Evolutionary conservation across 2,113 vertebrate species (phyloP).

Genomic region (Anolis carolinensis): DNA sequence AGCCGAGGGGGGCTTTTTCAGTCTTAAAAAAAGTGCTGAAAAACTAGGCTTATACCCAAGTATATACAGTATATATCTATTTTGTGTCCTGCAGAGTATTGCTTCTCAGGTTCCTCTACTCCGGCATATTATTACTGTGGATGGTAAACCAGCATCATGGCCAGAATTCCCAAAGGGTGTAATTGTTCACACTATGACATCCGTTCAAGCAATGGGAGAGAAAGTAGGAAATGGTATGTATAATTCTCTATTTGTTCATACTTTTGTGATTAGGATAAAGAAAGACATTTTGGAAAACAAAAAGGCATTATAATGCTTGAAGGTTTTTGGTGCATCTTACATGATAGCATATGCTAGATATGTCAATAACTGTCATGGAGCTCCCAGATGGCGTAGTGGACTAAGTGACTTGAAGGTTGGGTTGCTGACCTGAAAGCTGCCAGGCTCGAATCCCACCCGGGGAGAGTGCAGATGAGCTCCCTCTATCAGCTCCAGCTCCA

Average conservation of each 20-base stretch:
- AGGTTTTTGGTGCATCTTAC: not conserved
- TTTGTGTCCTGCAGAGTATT: slow-evolving; percentile 78
- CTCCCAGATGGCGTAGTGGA: too few species aligned
- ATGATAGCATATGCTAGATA: not conserved
- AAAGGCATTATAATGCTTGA: not conserved
- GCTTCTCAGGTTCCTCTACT: slow-evolving; percentile 85
- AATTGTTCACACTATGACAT: slow-evolving; percentile 88
- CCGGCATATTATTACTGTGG: slow-evolving; percentile 88
- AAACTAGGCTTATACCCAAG: too few species aligned
- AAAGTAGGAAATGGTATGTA: slow-evolving; percentile 79
- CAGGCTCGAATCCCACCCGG: too few species aligned
- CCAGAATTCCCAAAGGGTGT: slow-evolving; percentile 83
- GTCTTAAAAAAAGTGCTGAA: too few species aligned
- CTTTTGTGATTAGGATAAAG: not conserved
- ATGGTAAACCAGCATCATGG: slow-evolving; percentile 80
- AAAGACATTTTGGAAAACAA: not conserved
- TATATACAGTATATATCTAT: not conserved
- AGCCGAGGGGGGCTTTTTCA: too few species aligned
- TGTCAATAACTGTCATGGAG: too few species aligned
- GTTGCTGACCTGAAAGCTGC: too few species aligned
- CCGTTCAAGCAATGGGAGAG: slow-evolving; percentile 86
- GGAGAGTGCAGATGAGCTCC: too few species aligned
- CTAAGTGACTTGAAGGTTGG: too few species aligned
- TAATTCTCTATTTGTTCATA: fast-evolving
- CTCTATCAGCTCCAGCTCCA: too few species aligned